Conservation (phyloP, 1,140 invertebrate species). For the Teleopsis dalmanni region DNA sequence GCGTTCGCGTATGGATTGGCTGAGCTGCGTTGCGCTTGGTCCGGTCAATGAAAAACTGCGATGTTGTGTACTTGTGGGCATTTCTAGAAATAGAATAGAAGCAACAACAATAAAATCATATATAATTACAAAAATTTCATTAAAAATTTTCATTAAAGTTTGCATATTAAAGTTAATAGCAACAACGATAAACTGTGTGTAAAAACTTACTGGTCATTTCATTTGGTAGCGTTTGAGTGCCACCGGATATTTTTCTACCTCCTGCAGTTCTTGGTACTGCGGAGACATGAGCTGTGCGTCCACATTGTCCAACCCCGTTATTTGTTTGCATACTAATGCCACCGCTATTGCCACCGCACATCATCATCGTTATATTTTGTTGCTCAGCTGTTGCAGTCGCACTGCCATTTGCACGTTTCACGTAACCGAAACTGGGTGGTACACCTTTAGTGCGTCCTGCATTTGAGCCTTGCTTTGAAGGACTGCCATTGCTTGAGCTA, state of each 20-base stretch:
- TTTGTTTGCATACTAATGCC: conserved; percentile 37
- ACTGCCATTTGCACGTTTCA: conserved; percentile 64
- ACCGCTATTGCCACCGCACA: conserved; percentile 42
- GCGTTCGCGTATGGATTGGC: conserved; percentile 73
- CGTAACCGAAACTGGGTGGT: conserved; percentile 72
- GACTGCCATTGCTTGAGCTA: conserved; percentile 45
- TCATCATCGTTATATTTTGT: conserved; percentile 43
- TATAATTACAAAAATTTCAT: no score
- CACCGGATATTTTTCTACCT: conserved; percentile 80
- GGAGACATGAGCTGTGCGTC: conserved; percentile 71
- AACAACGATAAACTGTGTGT: no score
- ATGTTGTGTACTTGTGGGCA: conserved; percentile 49
- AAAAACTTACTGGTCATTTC: conserved; percentile 64
- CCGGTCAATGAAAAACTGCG: conserved; percentile 75
- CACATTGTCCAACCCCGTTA: conserved; percentile 30
- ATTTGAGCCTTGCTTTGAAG: conserved; percentile 43
- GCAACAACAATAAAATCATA: conserved; percentile 1
- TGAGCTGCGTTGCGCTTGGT: conserved; percentile 71
- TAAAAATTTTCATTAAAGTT: no score
- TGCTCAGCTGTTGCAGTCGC: conserved; percentile 48
- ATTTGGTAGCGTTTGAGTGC: conserved; percentile 78
- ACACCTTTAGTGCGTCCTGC: conserved; percentile 59
- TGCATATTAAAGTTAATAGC: no score
- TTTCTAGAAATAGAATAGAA: conserved; percentile 17
- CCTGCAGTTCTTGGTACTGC: conserved; percentile 67